Conservation (phyloP, 2,888 invertebrate species). For the Zeuzera pyrina region DNA sequence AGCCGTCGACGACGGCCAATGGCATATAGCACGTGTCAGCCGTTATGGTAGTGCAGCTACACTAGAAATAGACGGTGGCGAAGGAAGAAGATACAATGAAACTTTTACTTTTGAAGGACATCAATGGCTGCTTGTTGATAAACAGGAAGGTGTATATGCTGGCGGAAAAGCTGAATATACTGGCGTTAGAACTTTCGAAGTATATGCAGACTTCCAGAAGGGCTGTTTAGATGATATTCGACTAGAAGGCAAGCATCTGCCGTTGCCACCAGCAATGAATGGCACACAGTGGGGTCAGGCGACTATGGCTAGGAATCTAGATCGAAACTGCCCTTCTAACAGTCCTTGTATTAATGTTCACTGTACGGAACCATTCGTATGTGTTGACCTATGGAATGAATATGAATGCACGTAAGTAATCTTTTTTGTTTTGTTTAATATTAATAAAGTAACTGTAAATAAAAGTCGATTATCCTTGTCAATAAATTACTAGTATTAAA, state of each 20-base stretch:
- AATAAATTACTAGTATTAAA: too few relatives aligned
- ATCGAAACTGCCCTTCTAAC: conserved; percentile 94
- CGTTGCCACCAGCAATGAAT: conserved; percentile 94
- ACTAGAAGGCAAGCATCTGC: conserved; percentile 94
- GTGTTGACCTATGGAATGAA: conserved; percentile 97
- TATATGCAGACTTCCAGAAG: conserved; percentile 95
- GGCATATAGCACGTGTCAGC: conserved; percentile 95
- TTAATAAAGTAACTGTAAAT: too few relatives aligned
- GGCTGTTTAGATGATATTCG: conserved; percentile 83
- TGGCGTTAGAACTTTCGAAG: conserved; percentile 93
- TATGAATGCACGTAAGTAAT: conserved; percentile 97
- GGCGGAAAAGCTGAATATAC: conserved; percentile 97
- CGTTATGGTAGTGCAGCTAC: conserved; percentile 95
- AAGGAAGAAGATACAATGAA: conserved; percentile 94
- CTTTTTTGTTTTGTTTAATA: conserved; percentile 1
- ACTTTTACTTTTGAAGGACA: conserved; percentile 92
- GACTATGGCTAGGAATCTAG: conserved; percentile 92
- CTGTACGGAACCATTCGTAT: conserved; percentile 94
- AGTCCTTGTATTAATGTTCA: conserved; percentile 96
- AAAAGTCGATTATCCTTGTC: too few relatives aligned
- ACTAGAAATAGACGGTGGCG: conserved; percentile 94
- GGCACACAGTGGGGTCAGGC: conserved; percentile 97
- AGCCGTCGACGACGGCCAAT: conserved; percentile 95
- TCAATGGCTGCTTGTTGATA: conserved; percentile 93
- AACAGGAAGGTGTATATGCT: conserved; percentile 95